Evolutionary conservation across 2,888 invertebrate genomes (phyloP).

Genomic region (Sinelater perroti): DNA sequence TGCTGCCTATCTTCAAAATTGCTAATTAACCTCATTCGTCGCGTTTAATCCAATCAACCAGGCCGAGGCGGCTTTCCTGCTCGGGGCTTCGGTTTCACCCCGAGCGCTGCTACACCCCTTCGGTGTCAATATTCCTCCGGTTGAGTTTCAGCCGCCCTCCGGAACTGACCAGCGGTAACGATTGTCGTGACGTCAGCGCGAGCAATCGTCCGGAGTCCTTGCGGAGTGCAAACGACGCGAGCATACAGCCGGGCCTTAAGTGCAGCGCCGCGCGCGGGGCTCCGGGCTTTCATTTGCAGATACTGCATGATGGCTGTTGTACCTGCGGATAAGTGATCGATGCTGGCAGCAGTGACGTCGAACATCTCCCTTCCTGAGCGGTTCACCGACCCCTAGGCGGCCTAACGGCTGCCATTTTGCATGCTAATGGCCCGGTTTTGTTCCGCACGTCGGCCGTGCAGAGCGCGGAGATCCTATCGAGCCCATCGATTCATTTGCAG

Average conservation of each 20-base stretch:
- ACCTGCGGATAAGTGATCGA: constrained; percentile 11
- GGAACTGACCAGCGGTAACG: constrained; percentile 8
- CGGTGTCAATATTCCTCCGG: constrained; percentile 3
- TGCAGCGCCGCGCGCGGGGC: too few relatives aligned
- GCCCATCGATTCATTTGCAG: too few relatives aligned
- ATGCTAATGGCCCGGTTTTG: constrained; percentile 3
- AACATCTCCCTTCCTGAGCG: constrained; percentile 4
- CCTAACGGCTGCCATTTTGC: constrained; percentile 13
- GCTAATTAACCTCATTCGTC: too few relatives aligned
- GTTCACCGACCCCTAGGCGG: constrained; percentile 12
- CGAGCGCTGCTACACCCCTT: too few relatives aligned
- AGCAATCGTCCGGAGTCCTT: neutral
- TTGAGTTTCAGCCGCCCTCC: neutral
- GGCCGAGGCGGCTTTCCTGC: too few relatives aligned
- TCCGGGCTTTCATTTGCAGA: constrained; percentile 7
- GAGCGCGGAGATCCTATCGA: too few relatives aligned
- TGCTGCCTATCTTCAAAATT: too few relatives aligned
- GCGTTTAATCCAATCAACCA: too few relatives aligned
- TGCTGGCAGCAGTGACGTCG: constrained; percentile 7
- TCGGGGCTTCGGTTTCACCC: too few relatives aligned
- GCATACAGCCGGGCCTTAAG: too few relatives aligned
- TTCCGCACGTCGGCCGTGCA: too few relatives aligned
- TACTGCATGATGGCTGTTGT: constrained; percentile 2
- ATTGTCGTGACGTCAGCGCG: constrained; percentile 5
- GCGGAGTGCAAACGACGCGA: too few relatives aligned